A percentile compares a stretch with the other conserved stretches of the same genome.
phyloP scores from a whole-genome alignment of 1,140 invertebrate genomes.

The Drosophila arawakana region DNA sequence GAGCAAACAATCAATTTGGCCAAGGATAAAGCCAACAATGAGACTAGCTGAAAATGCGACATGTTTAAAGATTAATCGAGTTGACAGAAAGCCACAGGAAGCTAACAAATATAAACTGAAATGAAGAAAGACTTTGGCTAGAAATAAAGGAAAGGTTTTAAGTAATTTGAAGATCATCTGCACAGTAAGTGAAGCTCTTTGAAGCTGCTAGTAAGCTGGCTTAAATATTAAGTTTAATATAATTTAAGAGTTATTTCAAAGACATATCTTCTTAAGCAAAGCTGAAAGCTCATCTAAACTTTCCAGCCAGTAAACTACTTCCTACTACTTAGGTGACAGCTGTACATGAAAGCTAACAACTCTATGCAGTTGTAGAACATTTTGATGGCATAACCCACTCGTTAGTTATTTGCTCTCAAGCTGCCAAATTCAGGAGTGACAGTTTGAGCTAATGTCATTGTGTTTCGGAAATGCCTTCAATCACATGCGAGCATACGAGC shows the following conservation, averaged over 20 bases:
- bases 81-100: too few relatives aligned
- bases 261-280: too few relatives aligned
- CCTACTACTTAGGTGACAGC: too few relatives aligned
- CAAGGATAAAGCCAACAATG: conserved; percentile 3
- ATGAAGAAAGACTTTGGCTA: not conserved
- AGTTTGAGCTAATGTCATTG: conserved; percentile 40
- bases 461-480: conserved; percentile 34
- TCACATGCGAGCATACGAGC: conserved; percentile 15
- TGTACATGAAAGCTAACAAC: not conserved
- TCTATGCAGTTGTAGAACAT: not conserved
- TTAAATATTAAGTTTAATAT: too few relatives aligned
- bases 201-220: too few relatives aligned
- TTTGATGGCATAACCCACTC: not conserved
- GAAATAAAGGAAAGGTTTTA: not conserved
- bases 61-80: not conserved
- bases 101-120: too few relatives aligned
- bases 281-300: too few relatives aligned
- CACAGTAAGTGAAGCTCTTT: too few relatives aligned
- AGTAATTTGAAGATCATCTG: too few relatives aligned
- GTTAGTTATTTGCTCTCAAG: not conserved
- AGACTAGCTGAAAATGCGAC: conserved; percentile 17
- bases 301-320: too few relatives aligned
- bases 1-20: conserved; percentile 33
- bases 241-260: too few relatives aligned
- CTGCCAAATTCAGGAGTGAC: conserved; percentile 8